phyloP scores from a whole-genome alignment of 2,113 vertebrate genomes.

The Phalacrocorax aristotelis region DNA sequence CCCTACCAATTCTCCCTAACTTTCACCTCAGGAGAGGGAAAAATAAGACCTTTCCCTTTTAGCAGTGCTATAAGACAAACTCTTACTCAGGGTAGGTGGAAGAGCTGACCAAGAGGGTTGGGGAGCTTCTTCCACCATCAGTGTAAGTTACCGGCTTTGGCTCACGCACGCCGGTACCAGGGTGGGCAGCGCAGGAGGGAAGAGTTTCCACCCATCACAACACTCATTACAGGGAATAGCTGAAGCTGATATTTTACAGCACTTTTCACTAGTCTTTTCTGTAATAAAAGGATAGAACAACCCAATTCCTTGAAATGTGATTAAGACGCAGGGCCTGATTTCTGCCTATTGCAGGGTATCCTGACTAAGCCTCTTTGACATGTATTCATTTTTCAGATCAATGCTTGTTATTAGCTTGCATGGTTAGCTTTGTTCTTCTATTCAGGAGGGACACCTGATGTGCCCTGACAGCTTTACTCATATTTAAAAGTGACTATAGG shows the following conservation, averaged over 20 bases:
- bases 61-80: not conserved
- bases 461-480: not conserved
- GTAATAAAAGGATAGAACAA: not conserved
- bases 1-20: not conserved
- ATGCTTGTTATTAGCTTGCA: not conserved
- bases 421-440: not conserved
- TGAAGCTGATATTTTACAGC: not conserved
- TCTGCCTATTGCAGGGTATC: not conserved
- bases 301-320: not conserved
- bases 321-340: not conserved
- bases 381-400: conserved; percentile 39
- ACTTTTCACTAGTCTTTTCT: not conserved
- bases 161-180: rapidly evolving
- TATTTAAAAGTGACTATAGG: not conserved
- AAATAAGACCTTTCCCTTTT: not conserved
- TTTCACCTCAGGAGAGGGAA: not conserved
- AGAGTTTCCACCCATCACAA: not conserved
- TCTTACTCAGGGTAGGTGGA: no score
- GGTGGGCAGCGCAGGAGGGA: not conserved
- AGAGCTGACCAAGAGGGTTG: rapidly evolving
- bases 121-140: not conserved
- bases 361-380: not conserved
- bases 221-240: not conserved
- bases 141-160: rapidly evolving
- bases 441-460: not conserved